These are phyloP conservation scores for Himalopsyche anomala DNA, from an alignment of 2,888 invertebrate genomes.

Conservation along the genomic window DNA sequence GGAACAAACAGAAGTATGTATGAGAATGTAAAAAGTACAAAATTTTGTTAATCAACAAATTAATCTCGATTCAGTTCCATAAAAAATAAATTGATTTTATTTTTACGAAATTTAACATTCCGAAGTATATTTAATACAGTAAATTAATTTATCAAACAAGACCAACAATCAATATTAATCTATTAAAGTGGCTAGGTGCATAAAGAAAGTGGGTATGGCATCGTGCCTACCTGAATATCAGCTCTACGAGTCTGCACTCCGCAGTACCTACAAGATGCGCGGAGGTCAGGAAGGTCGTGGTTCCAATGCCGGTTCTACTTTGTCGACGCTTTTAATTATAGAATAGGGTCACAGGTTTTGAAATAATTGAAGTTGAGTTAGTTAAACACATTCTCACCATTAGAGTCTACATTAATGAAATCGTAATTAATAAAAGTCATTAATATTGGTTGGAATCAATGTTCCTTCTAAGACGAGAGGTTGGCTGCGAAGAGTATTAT, in stretches of 20 bases:
- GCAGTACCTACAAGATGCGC: neutral
- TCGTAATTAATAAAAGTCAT: neutral
- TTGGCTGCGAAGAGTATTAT: too few relatives aligned
- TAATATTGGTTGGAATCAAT: neutral
- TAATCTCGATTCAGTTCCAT: too few relatives aligned
- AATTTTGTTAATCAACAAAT: too few relatives aligned
- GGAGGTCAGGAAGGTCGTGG: neutral
- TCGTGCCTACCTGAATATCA: neutral
- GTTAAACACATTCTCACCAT: constrained; percentile 13
- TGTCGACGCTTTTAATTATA: constrained; percentile 16
- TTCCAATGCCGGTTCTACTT: constrained; percentile 16
- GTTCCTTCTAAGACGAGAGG: too few relatives aligned
- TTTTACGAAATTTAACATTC: neutral
- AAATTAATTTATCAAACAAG: neutral
- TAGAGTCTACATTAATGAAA: neutral
- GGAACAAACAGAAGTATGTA: too few relatives aligned
- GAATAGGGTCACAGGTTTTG: constrained; percentile 16
- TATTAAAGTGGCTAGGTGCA: neutral
- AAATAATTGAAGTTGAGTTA: constrained; percentile 1
- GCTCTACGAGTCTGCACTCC: neutral
- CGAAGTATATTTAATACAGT: neutral
- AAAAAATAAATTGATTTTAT: too few relatives aligned
- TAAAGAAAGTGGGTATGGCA: constrained; percentile 16
- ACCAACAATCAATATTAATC: constrained; percentile 1
- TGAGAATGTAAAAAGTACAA: too few relatives aligned